Evolutionary conservation across 2,113 vertebrate genomes (phyloP).

Genomic region (Paracanthobrama guichenoti): DNA sequence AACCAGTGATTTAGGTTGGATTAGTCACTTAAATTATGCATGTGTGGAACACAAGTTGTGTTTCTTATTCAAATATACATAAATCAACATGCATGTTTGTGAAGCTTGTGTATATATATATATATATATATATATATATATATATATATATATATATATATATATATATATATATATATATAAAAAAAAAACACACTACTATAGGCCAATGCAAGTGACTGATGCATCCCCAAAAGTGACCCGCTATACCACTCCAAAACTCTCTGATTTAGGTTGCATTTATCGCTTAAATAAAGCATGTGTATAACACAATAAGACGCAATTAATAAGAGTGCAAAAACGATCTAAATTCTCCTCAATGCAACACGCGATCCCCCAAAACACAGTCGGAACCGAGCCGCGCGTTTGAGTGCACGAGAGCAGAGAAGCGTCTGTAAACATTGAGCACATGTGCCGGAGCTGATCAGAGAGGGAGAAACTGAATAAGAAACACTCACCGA

Average conservation of each 20-base stretch:
- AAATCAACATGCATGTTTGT: too few relatives aligned
- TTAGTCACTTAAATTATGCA: too few relatives aligned
- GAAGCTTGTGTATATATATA: too few relatives aligned
- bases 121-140: too few relatives aligned
- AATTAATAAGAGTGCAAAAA: not conserved
- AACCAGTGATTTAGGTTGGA: too few relatives aligned
- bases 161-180: too few relatives aligned
- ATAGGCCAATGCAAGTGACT: not conserved
- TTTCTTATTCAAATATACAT: too few relatives aligned
- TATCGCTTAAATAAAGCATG: not conserved
- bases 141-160: too few relatives aligned
- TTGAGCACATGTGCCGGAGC: conserved; percentile 71
- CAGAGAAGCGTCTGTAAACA: conserved; percentile 74
- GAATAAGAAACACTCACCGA: conserved; percentile 83
- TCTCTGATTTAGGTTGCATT: not conserved
- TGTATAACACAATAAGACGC: too few relatives aligned
- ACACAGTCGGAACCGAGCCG: conserved; percentile 9
- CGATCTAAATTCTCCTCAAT: not conserved
- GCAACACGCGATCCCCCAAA: not conserved
- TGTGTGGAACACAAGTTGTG: too few relatives aligned
- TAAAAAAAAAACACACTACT: too few relatives aligned
- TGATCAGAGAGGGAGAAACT: conserved; percentile 42
- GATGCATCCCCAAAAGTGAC: not conserved
- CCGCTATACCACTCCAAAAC: not conserved
- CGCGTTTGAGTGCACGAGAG: not conserved